A percentile compares a stretch with the other conserved stretches of the same genome.
phyloP scores from a whole-genome alignment of 2,113 vertebrate genomes.

The Megaleporinus macrocephalus region DNA sequence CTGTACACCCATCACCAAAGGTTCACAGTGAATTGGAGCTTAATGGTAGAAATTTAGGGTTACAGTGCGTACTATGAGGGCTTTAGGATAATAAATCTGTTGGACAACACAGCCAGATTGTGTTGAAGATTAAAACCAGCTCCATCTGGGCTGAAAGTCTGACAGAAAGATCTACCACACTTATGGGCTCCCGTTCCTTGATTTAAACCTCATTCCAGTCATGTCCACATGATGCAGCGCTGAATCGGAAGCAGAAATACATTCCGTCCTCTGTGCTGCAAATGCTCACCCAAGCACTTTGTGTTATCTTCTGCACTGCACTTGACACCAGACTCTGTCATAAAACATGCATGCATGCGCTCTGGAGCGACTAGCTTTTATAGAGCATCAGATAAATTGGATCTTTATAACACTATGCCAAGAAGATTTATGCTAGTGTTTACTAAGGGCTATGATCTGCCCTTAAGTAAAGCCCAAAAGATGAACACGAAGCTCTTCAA shows the following conservation, averaged over 20 bases:
- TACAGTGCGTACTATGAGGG: too few relatives aligned
- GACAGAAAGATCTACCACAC: background rate
- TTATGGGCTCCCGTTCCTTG: background rate
- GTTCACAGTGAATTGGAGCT: too few relatives aligned
- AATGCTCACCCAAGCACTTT: conserved; percentile 5
- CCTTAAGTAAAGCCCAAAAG: background rate
- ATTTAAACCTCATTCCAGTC: background rate
- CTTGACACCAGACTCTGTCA: background rate
- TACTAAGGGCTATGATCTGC: background rate
- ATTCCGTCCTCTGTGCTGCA: background rate
- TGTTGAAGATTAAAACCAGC: background rate
- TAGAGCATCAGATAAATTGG: conserved; percentile 13
- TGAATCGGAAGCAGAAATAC: background rate
- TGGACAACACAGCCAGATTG: background rate
- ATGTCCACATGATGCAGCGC: background rate
- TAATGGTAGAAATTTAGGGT: background rate
- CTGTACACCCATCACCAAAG: too few relatives aligned
- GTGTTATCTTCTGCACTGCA: background rate
- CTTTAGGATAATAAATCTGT: background rate
- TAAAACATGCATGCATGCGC: conserved; percentile 1
- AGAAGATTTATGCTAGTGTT: conserved; percentile 9
- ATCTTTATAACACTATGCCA: conserved; percentile 14
- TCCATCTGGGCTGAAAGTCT: background rate
- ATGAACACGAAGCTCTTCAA: background rate
- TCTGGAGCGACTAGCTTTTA: conserved; percentile 8